phyloP scores from a whole-genome alignment of 2,113 vertebrate genomes.

The Labeo catla region DNA sequence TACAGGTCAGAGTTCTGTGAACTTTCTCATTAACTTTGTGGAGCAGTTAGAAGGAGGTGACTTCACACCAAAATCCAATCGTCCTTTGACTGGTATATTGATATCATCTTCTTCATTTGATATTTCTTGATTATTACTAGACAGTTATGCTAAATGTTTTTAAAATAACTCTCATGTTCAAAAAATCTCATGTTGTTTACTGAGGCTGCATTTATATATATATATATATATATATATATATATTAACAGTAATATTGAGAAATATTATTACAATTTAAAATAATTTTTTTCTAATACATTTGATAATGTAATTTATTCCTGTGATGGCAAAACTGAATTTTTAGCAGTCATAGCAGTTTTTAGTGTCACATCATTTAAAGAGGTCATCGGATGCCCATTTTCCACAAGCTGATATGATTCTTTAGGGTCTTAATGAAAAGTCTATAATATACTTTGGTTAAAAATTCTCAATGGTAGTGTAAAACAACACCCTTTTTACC shows the following conservation, averaged over 20 bases:
- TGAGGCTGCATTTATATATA: not conserved
- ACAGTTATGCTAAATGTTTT: not conserved
- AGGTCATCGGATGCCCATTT: too few relatives aligned
- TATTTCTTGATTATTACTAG: not conserved
- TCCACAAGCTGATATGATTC: too few relatives aligned
- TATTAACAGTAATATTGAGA: not conserved
- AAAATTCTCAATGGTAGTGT: too few relatives aligned
- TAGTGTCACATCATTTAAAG: not conserved
- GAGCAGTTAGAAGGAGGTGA: slow-evolving; percentile 34
- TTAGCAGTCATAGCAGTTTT: not conserved
- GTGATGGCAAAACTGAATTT: not conserved
- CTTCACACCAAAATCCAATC: not conserved
- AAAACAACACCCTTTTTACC: too few relatives aligned
- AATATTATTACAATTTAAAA: not conserved
- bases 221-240: too few relatives aligned
- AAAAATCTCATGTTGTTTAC: too few relatives aligned
- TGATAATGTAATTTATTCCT: not conserved
- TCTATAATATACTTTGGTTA: too few relatives aligned
- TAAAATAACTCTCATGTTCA: not conserved
- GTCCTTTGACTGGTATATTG: not conserved
- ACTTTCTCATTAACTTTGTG: slow-evolving; percentile 71
- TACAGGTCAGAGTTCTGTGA: slow-evolving; percentile 65
- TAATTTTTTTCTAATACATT: not conserved
- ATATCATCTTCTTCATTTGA: not conserved
- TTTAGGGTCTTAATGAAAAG: too few relatives aligned